Conservation (phyloP, 2,888 invertebrate genomes). For the Lycaena phlaeas region DNA sequence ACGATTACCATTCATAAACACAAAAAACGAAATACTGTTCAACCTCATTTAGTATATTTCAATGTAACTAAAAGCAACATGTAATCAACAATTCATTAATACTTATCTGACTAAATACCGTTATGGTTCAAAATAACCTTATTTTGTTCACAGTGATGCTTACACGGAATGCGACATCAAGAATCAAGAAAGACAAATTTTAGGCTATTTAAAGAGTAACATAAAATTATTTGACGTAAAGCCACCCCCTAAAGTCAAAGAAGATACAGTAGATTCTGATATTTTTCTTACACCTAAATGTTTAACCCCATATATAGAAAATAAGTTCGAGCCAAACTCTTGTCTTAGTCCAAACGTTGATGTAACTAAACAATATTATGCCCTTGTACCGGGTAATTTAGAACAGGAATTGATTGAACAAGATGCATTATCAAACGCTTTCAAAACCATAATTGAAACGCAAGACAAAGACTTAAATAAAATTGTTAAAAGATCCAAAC, state of each 20-base stretch:
- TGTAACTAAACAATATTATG: constrained; percentile 55
- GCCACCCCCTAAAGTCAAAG: constrained; percentile 25
- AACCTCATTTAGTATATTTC: no score
- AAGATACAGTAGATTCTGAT: constrained; percentile 48
- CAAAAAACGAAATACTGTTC: no score
- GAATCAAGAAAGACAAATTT: constrained; percentile 61
- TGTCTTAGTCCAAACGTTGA: constrained; percentile 54
- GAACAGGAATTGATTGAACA: constrained; percentile 69
- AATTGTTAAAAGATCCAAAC: constrained; percentile 35
- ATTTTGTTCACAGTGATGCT: constrained; percentile 51
- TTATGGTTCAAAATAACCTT: no score
- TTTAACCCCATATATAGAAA: constrained; percentile 46
- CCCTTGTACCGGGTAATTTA: constrained; percentile 51
- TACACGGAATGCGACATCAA: constrained; percentile 64
- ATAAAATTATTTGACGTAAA: constrained; percentile 25
- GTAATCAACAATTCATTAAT: no score
- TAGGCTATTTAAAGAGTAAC: constrained; percentile 48
- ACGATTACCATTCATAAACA: no score
- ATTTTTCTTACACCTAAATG: constrained; percentile 62
- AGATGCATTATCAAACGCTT: constrained; percentile 63
- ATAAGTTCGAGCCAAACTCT: constrained; percentile 32
- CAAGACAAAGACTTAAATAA: constrained; percentile 36
- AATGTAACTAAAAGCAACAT: no score
- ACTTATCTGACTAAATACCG: no score
- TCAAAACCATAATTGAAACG: constrained; percentile 56